These are phyloP conservation scores for Sylvicapra grimmia DNA, from an alignment of 2,113 vertebrate genomes.

Conservation along the genomic window DNA sequence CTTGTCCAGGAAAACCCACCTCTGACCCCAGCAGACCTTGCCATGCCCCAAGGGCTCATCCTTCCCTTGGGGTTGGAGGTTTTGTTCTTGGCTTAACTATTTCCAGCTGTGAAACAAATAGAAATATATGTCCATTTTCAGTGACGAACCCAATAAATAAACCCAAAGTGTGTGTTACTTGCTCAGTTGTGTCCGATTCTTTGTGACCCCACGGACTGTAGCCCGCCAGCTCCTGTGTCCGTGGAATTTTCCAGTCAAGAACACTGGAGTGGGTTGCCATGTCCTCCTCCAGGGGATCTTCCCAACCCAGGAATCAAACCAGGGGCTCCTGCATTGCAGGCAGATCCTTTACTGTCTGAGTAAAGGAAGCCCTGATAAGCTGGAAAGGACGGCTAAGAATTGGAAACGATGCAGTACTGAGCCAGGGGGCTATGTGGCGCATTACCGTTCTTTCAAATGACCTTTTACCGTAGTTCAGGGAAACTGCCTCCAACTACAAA, in stretches of 20 bases:
- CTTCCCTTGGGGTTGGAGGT: background rate
- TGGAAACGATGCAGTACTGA: background rate
- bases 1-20: background rate
- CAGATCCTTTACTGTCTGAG: background rate
- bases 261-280: background rate
- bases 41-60: background rate
- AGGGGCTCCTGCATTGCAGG: background rate
- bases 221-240: background rate
- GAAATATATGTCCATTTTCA: constrained; percentile 1
- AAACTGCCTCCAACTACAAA: background rate
- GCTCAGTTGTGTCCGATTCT: background rate
- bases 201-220: background rate
- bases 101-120: constrained; percentile 1
- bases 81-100: background rate
- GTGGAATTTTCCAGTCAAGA: background rate
- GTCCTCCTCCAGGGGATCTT: background rate
- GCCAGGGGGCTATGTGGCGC: background rate
- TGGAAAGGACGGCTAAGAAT: background rate
- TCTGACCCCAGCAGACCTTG: background rate
- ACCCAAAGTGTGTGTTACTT: background rate
- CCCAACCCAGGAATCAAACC: background rate
- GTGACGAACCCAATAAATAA: background rate
- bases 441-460: background rate
- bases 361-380: background rate
- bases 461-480: background rate